Evolutionary conservation across 2,797 vertebrate genomes (phyloP).

Genomic region (Anguilla obscura): DNA sequence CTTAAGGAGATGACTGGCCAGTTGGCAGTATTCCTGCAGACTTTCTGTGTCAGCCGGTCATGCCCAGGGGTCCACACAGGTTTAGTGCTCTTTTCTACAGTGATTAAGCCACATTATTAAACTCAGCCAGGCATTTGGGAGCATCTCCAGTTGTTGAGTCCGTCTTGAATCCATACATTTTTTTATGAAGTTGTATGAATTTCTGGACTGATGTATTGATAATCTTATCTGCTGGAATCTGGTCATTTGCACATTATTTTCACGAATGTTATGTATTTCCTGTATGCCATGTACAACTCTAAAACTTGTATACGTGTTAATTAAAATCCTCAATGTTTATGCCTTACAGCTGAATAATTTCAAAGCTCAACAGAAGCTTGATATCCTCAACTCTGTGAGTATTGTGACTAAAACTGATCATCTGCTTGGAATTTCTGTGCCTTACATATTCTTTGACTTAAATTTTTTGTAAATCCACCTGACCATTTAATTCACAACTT

Average conservation of each 20-base stretch:
- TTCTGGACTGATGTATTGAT: background rate
- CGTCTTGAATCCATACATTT: background rate
- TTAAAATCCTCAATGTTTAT: background rate
- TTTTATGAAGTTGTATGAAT: background rate
- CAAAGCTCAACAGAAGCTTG: constrained; percentile 69
- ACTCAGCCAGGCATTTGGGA: background rate
- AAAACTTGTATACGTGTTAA: background rate
- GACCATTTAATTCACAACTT: background rate
- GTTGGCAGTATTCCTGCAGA: background rate
- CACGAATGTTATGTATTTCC: background rate
- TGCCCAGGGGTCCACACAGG: background rate
- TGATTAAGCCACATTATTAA: background rate
- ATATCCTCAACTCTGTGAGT: constrained; percentile 74
- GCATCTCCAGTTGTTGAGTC: background rate
- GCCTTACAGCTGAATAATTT: constrained; percentile 71
- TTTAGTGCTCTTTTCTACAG: background rate
- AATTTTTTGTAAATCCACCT: background rate
- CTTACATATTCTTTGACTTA: background rate
- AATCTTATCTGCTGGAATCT: background rate
- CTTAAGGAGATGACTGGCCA: background rate
- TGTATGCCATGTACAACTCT: too few relatives aligned
- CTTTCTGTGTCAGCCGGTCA: background rate
- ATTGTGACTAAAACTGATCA: background rate
- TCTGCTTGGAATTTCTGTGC: background rate
- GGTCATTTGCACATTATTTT: background rate